A percentile compares a stretch with the other conserved stretches of the same genome.
These are phyloP conservation scores for Nebria salina DNA, from an alignment of 2,888 invertebrate species.

Conservation along the genomic window DNA sequence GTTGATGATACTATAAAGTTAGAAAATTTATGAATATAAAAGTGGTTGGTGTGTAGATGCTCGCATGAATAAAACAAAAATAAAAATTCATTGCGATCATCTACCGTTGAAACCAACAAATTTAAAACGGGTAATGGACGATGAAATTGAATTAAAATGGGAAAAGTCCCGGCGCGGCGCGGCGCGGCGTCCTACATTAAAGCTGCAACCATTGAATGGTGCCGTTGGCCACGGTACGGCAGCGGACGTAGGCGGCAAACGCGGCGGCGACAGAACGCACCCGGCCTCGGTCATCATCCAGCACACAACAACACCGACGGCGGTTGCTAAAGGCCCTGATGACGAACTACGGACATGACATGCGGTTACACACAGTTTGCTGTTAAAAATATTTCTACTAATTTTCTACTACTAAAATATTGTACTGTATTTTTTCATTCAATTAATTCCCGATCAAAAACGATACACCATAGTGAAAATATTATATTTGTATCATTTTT, in stretches of 20 bases:
- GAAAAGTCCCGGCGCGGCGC: slow-evolving; percentile 39
- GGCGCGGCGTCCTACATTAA: too few species aligned
- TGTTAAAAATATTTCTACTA: slow-evolving; percentile 2
- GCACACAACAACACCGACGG: not conserved
- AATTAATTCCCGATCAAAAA: too few species aligned
- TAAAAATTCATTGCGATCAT: slow-evolving; percentile 47
- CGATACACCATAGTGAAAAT: too few species aligned
- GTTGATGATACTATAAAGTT: slow-evolving; percentile 33
- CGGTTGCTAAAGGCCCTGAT: not conserved
- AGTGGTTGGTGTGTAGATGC: not conserved
- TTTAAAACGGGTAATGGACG: slow-evolving; percentile 47
- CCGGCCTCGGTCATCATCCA: not conserved
- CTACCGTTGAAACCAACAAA: slow-evolving; percentile 43
- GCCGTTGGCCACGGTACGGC: slow-evolving; percentile 6
- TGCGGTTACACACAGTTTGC: slow-evolving; percentile 13
- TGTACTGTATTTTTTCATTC: too few species aligned
- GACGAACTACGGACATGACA: not conserved
- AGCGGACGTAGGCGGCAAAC: not conserved
- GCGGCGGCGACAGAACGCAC: slow-evolving; percentile 4
- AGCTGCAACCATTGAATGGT: slow-evolving; percentile 25
- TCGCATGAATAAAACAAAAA: slow-evolving; percentile 39
- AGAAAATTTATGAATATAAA: slow-evolving; percentile 37
- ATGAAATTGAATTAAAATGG: slow-evolving; percentile 47
- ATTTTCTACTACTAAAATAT: not conserved
- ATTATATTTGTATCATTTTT: too few species aligned